Evolutionary conservation across 1,140 invertebrate species (phyloP).

Genomic region (Cydia fagiglandana): DNA sequence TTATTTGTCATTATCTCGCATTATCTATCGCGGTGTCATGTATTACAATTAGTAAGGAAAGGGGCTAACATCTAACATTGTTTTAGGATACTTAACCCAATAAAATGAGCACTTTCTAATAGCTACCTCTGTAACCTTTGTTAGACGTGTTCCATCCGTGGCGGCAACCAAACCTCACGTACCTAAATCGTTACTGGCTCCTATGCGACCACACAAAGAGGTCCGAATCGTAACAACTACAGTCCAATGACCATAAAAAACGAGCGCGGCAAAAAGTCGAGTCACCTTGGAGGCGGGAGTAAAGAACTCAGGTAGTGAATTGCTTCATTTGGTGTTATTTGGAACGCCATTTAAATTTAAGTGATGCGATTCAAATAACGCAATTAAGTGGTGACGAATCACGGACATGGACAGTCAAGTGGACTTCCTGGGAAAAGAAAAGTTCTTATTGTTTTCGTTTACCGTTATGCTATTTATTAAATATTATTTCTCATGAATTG

Average conservation of each 20-base stretch:
- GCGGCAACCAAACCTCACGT: slow-evolving; percentile 2
- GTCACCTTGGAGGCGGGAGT: slow-evolving; percentile 69
- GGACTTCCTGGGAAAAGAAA: not conserved
- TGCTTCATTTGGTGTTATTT: slow-evolving; percentile 67
- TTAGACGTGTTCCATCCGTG: not conserved
- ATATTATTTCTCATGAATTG: no score
- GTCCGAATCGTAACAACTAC: slow-evolving; percentile 63
- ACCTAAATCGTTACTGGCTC: not conserved
- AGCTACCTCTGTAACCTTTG: not conserved
- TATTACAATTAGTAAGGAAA: no score
- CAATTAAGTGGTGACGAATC: slow-evolving; percentile 38
- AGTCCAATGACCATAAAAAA: slow-evolving; percentile 56
- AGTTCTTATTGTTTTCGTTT: not conserved
- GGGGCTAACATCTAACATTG: no score
- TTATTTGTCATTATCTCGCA: not conserved
- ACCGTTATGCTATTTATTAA: no score
- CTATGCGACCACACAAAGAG: slow-evolving; percentile 61
- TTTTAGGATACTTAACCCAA: no score
- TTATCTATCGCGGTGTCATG: no score
- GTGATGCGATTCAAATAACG: slow-evolving; percentile 51
- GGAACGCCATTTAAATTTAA: slow-evolving; percentile 51
- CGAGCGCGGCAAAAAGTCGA: slow-evolving; percentile 64
- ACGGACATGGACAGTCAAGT: slow-evolving; percentile 18
- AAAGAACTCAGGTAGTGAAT: slow-evolving; percentile 74
- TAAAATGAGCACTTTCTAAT: not conserved